Evolutionary conservation across 2,113 vertebrate species (phyloP).

Genomic region (Proteles cristata): DNA sequence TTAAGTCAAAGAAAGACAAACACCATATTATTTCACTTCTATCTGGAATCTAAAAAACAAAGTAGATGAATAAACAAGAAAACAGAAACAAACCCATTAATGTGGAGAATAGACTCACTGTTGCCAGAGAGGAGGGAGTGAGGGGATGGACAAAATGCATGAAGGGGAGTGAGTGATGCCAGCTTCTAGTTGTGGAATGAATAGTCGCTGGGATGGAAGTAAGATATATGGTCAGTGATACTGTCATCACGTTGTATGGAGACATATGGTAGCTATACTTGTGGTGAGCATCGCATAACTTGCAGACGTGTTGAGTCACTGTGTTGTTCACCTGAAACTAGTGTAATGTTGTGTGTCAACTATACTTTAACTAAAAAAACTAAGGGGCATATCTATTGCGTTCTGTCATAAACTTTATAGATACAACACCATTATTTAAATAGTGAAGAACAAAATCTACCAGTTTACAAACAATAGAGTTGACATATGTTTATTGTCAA

Average conservation of each 20-base stretch:
- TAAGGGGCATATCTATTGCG: background rate
- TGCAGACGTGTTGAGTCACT: background rate
- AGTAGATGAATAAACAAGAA: background rate
- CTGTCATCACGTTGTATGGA: background rate
- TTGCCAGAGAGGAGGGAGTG: background rate
- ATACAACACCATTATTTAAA: background rate
- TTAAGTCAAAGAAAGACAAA: background rate
- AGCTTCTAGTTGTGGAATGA: background rate
- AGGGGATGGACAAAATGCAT: background rate
- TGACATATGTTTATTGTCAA: slow-evolving; percentile 22
- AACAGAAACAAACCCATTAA: background rate
- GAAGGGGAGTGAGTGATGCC: background rate
- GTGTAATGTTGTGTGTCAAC: background rate
- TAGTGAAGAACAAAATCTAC: background rate
- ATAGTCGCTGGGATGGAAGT: background rate
- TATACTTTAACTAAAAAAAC: background rate
- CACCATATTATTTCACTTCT: background rate
- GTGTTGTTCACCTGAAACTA: background rate
- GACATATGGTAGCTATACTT: background rate
- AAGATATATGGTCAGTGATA: background rate
- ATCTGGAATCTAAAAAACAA: background rate
- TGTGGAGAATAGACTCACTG: background rate
- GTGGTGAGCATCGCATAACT: background rate
- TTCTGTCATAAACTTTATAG: background rate
- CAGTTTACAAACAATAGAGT: slow-evolving; percentile 24